These are phyloP conservation scores for Rachycentron canadum DNA, from an alignment of 2,797 vertebrate species.

Conservation along the genomic window DNA sequence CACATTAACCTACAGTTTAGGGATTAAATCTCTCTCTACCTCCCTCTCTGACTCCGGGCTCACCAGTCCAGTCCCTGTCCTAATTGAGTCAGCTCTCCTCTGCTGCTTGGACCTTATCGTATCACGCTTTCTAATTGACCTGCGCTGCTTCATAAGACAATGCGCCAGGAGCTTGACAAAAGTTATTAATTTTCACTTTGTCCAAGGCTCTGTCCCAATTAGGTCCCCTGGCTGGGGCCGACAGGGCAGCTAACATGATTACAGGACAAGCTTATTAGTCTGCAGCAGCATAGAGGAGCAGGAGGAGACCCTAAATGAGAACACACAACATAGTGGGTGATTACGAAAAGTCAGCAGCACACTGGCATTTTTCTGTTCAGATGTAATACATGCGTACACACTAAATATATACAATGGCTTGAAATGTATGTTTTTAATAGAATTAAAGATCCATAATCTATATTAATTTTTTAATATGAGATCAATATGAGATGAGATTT, in stretches of 20 bases:
- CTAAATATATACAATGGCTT: neutral
- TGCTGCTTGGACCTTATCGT: slow-evolving; percentile 96
- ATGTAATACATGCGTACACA: slow-evolving; percentile 32
- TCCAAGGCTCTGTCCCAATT: slow-evolving; percentile 99
- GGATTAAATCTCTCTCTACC: slow-evolving; percentile 75
- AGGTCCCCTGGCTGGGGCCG: slow-evolving; percentile 95
- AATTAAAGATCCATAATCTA: neutral
- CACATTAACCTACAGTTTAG: slow-evolving; percentile 80
- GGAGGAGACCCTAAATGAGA: slow-evolving; percentile 77
- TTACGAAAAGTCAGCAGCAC: slow-evolving; percentile 68
- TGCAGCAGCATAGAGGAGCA: slow-evolving; percentile 86
- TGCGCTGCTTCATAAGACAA: slow-evolving; percentile 96
- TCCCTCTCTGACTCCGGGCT: slow-evolving; percentile 65
- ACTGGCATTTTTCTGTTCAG: slow-evolving; percentile 38
- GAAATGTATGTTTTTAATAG: slow-evolving; percentile 5
- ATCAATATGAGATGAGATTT: neutral
- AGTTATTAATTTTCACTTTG: slow-evolving; percentile 99
- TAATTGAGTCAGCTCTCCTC: slow-evolving; percentile 98
- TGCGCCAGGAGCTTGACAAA: slow-evolving; percentile 98
- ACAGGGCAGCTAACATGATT: slow-evolving; percentile 96
- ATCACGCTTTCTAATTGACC: slow-evolving; percentile 99
- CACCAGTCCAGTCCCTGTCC: slow-evolving; percentile 81
- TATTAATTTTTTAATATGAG: no score
- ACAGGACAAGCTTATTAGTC: slow-evolving; percentile 97
- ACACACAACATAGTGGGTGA: slow-evolving; percentile 70